Conservation (phyloP, 2,797 vertebrate species). For the Distichodus sexfasciatus region DNA sequence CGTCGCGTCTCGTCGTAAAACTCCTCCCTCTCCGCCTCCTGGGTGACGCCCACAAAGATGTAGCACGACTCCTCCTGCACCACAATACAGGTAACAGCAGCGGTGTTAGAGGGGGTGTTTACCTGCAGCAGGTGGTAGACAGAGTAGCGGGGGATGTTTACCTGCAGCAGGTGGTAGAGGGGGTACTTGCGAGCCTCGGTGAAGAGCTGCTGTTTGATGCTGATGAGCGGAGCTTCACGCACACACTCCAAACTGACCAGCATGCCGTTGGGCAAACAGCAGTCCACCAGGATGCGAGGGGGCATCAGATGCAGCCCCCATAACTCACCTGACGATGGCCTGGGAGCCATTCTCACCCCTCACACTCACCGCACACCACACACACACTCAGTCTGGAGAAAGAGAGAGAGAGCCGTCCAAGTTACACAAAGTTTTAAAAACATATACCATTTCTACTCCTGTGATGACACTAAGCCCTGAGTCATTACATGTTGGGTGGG, state of each 20-base stretch:
- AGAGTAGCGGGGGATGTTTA: constrained; percentile 19
- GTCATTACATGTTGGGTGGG: too few relatives aligned
- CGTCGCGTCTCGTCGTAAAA: constrained; percentile 77
- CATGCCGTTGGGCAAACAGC: constrained; percentile 78
- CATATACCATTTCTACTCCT: too few relatives aligned
- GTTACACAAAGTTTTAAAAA: too few relatives aligned
- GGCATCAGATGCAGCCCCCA: constrained; percentile 82
- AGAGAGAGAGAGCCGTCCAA: neutral
- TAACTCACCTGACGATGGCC: constrained; percentile 76
- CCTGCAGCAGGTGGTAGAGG: constrained; percentile 69
- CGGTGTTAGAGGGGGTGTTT: neutral
- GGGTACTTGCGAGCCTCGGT: constrained; percentile 76
- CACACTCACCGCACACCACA: constrained; percentile 21
- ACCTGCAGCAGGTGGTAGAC: constrained; percentile 9
- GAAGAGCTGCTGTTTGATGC: constrained; percentile 79
- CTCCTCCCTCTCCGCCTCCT: constrained; percentile 80
- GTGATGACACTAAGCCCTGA: too few relatives aligned
- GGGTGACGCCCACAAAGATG: constrained; percentile 81
- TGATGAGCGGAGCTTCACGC: constrained; percentile 74
- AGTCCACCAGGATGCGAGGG: constrained; percentile 78
- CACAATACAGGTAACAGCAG: neutral
- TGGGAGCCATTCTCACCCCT: constrained; percentile 60
- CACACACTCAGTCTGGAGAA: neutral
- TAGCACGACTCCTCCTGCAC: constrained; percentile 77
- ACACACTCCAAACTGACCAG: constrained; percentile 79